phyloP scores from a whole-genome alignment of 2,113 vertebrate genomes.

The Bostrychus sinensis region DNA sequence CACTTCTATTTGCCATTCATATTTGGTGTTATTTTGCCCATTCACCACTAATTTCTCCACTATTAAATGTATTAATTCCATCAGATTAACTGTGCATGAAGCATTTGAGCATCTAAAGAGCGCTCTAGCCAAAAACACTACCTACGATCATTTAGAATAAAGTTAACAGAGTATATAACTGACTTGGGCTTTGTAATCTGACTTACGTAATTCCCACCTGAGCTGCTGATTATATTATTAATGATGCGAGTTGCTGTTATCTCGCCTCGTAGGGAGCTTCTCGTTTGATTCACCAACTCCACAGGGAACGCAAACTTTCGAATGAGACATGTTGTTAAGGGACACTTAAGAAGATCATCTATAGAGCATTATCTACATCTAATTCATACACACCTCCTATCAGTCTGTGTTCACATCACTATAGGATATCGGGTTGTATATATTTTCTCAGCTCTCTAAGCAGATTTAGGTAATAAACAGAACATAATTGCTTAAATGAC shows the following conservation, averaged over 20 bases:
- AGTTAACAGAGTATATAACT: neutral
- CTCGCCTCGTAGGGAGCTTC: neutral
- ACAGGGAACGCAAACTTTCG: neutral
- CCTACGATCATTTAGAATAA: slow-evolving; percentile 1
- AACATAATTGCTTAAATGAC: slow-evolving; percentile 5
- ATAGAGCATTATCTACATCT: neutral
- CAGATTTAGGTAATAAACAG: slow-evolving; percentile 6
- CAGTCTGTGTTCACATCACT: neutral
- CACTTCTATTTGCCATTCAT: too few relatives aligned
- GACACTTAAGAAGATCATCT: slow-evolving; percentile 15
- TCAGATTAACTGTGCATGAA: neutral
- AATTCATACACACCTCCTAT: neutral
- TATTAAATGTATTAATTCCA: too few relatives aligned
- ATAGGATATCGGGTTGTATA: neutral
- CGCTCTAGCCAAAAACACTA: too few relatives aligned
- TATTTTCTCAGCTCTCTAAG: neutral
- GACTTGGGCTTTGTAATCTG: neutral
- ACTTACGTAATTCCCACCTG: neutral
- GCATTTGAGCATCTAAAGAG: too few relatives aligned
- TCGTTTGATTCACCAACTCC: neutral
- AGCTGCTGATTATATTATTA: slow-evolving; percentile 11
- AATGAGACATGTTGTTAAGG: slow-evolving; percentile 7
- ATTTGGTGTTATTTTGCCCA: too few relatives aligned
- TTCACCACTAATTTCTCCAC: too few relatives aligned
- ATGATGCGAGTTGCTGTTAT: slow-evolving; percentile 2